Evolutionary conservation across 2,797 vertebrate genomes (phyloP), one percentile per base, ranked within the genome.

Genomic region (Ctenopoma multispine): DNA sequence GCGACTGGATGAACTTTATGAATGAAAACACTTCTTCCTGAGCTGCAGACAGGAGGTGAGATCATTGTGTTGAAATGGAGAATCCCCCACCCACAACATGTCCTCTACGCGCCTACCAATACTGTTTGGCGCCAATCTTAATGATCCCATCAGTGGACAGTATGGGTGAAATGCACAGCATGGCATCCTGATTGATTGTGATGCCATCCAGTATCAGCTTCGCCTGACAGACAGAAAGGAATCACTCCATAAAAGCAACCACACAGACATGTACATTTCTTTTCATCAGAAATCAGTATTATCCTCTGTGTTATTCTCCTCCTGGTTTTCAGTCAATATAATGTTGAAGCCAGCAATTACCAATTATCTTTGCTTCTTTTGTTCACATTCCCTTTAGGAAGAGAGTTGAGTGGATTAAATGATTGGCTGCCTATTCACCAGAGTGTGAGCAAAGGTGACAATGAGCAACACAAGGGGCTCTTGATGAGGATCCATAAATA

Each of bases 11-110:
- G 66, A 81, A 92, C 59, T 92, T 92, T 90, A 81, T 93, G 91
- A 94, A 94, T 93, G 91, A 92, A 94, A 87, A 77, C n/a, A 75
- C 72, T 76, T 73, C 78, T 77, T 87, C 72, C 84, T 81, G 77
- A 72, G 83, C 67, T 79, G 82, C 68, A 91, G 90, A 92, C 90
- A 85, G 88, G 84, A 87, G 88, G 77, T 94, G 93, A 94, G 92
- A 80, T 94, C 93, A 94, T 92, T 87, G 20, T 67, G 47, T 77
- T 89, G 88, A 91, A 87, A 90, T 85, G 82, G 82, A 90, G 90
- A 89, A 80, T 62, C 75, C 80, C 67, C 82, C 70, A 34, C 72
- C 72, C 73, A 56, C 63, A 68, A 18, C 64, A 68, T 66, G 60
- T 60, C 69, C 72, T 56, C 23, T n/a, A 50, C 58, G 29, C 20